phyloP scores from a whole-genome alignment of 2,113 vertebrate species.

The Murina feae region DNA sequence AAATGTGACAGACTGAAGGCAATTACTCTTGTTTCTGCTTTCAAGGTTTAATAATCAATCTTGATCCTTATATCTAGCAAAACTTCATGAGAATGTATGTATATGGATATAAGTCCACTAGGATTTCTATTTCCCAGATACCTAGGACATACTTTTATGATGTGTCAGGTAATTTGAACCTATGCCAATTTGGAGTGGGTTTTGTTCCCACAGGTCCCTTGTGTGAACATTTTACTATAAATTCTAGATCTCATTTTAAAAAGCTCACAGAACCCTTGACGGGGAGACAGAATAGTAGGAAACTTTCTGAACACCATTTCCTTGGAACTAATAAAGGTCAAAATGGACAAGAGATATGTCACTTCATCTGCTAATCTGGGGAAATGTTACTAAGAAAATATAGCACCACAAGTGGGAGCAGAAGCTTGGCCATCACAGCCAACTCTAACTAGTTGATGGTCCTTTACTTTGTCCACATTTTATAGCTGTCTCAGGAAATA shows the following conservation, averaged over 20 bases:
- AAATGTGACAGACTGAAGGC: not conserved
- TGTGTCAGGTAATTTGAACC: not conserved
- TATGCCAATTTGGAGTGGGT: not conserved
- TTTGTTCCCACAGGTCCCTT: constrained; percentile 19
- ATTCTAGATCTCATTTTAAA: constrained; percentile 4
- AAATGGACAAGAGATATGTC: not conserved
- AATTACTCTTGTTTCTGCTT: not conserved
- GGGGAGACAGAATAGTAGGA: not conserved
- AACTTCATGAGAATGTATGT: not conserved
- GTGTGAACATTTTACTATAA: not conserved
- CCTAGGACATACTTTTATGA: not conserved
- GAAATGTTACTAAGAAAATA: not conserved
- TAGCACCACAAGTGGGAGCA: not conserved
- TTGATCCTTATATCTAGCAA: not conserved
- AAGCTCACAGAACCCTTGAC: not conserved
- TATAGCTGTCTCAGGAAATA: not conserved
- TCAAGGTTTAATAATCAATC: not conserved
- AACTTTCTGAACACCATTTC: not conserved
- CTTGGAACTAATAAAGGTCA: not conserved
- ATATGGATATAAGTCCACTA: not conserved
- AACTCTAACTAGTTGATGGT: not conserved
- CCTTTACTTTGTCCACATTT: constrained; percentile 15
- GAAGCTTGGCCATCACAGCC: not conserved
- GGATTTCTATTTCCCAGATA: not conserved
- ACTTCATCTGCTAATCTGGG: not conserved